These are phyloP conservation scores for Metallyticus violacea DNA, from an alignment of 2,888 invertebrate genomes.

Conservation along the genomic window DNA sequence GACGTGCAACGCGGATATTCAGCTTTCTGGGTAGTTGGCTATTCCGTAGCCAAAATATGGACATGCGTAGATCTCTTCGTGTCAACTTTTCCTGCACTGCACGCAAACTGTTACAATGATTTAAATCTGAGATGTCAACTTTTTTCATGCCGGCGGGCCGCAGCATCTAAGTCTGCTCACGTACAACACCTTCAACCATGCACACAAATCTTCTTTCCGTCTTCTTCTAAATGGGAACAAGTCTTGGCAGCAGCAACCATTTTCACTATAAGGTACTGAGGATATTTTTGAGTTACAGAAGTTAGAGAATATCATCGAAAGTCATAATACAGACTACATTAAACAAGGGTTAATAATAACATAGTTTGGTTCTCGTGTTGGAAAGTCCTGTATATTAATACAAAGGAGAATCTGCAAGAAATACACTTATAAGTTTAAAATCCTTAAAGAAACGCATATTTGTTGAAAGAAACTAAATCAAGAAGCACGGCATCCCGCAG, in stretches of 20 bases:
- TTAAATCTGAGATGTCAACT: background rate
- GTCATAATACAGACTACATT: no score
- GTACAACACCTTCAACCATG: background rate
- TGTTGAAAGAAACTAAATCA: background rate
- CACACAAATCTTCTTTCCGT: background rate
- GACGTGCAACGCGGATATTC: no score
- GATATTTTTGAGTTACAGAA: no score
- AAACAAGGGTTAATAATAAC: no score
- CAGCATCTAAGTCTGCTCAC: background rate
- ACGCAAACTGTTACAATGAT: background rate
- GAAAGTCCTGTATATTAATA: no score
- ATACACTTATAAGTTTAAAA: no score
- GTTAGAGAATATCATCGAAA: no score
- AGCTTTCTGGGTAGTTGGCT: no score
- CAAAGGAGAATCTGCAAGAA: no score
- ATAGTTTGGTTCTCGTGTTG: no score
- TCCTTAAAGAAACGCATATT: no score
- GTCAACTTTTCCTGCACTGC: background rate
- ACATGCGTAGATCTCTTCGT: background rate
- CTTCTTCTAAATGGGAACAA: background rate
- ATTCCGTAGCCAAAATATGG: no score
- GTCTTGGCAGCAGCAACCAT: background rate
- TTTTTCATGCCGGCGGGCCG: background rate
- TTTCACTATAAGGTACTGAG: background rate
- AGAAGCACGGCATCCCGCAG: background rate